Conservation (phyloP, 1,140 invertebrate species). For the Drosophila nikananu region DNA sequence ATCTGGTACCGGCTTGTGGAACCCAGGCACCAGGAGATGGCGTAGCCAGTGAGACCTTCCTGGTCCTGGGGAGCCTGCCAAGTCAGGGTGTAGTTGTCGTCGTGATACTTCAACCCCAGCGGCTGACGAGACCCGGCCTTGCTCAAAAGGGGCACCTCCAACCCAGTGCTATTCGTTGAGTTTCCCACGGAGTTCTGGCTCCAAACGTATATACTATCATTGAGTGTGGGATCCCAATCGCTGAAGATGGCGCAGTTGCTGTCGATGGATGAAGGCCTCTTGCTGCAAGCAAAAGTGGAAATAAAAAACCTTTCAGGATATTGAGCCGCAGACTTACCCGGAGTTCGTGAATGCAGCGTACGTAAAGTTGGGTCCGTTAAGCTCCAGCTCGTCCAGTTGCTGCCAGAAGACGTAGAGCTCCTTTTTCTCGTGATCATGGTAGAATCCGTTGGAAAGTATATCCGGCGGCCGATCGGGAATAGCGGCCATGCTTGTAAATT, state of each 20-base stretch:
- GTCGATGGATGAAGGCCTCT: neutral
- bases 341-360: neutral
- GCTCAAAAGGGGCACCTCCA: neutral
- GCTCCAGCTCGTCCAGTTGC: slow-evolving; percentile 7
- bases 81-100: slow-evolving; percentile 1
- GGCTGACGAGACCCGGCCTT: neutral
- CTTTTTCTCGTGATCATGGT: neutral
- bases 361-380: slow-evolving; percentile 15
- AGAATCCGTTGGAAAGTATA: slow-evolving; percentile 9
- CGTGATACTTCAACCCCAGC: neutral
- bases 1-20: neutral
- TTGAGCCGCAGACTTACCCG: neutral
- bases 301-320: neutral
- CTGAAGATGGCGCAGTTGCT: neutral
- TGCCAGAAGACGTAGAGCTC: slow-evolving; percentile 7
- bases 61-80: slow-evolving; percentile 4
- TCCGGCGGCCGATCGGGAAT: slow-evolving; percentile 1
- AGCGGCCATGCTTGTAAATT: neutral
- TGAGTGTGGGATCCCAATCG: neutral
- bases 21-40: slow-evolving; percentile 8
- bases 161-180: neutral
- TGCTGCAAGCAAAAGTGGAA: neutral
- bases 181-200: slow-evolving; percentile 3
- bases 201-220: neutral
- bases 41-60: neutral